Conservation (phyloP, 2,113 vertebrate genomes). For the Seriola rivoliana region DNA sequence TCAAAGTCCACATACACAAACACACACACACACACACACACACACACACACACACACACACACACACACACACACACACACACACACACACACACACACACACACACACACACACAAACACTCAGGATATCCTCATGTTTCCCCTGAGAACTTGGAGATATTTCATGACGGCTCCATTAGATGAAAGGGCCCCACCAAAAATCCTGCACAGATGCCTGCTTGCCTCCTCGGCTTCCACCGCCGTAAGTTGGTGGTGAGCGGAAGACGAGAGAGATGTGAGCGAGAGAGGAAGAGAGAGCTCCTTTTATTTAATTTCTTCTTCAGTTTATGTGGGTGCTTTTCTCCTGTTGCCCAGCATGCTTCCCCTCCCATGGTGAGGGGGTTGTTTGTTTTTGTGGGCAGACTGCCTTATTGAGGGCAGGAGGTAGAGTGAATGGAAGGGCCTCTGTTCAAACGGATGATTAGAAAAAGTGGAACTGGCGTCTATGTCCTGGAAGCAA, state of each 20-base stretch:
- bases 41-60: slow-evolving; percentile 34
- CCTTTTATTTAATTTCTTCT: slow-evolving; percentile 42
- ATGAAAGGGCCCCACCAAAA: slow-evolving; percentile 54
- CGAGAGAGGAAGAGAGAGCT: slow-evolving; percentile 7
- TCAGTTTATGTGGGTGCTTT: slow-evolving; percentile 27
- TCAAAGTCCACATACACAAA: slow-evolving; percentile 56
- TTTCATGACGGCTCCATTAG: slow-evolving; percentile 53
- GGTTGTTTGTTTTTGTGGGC: slow-evolving; percentile 66
- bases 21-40: slow-evolving; percentile 41
- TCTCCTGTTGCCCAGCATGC: slow-evolving; percentile 50
- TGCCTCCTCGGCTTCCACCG: slow-evolving; percentile 35
- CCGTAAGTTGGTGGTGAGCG: slow-evolving; percentile 14
- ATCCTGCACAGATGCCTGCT: slow-evolving; percentile 43
- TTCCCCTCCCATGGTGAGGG: slow-evolving; percentile 38
- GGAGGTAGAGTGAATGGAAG: slow-evolving; percentile 28
- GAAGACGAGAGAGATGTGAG: slow-evolving; percentile 32
- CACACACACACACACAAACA: slow-evolving; percentile 40
- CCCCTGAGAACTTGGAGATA: slow-evolving; percentile 42
- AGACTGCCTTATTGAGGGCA: slow-evolving; percentile 63
- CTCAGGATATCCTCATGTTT: slow-evolving; percentile 46
- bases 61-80: slow-evolving; percentile 26
- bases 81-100: slow-evolving; percentile 27
- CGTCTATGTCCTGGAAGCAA: slow-evolving; percentile 37
- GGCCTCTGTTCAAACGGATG: slow-evolving; percentile 59
- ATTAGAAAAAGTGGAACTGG: slow-evolving; percentile 60